A percentile compares a stretch with the other conserved stretches of the same genome.
These are phyloP conservation scores for Hemibagrus wyckioides DNA, from an alignment of 2,113 vertebrate species.

Conservation along the genomic window DNA sequence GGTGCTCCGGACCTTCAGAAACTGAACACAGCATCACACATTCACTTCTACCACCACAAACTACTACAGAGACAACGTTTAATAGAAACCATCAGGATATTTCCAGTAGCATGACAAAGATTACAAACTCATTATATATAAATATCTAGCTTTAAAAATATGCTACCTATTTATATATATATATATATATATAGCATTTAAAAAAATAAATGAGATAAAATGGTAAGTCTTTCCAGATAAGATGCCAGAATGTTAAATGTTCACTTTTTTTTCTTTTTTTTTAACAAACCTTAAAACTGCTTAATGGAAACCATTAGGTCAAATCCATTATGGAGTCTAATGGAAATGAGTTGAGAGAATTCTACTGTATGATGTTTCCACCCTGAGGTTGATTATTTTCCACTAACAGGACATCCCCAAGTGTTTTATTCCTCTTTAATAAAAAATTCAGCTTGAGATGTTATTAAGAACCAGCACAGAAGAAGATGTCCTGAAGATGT, in stretches of 20 bases:
- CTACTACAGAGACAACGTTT: not conserved
- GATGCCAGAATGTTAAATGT: too few species aligned
- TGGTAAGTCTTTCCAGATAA: too few species aligned
- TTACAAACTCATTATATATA: not conserved
- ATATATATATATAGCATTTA: not conserved
- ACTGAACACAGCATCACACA: conserved; percentile 56
- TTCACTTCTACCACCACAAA: not conserved
- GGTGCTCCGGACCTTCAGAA: conserved; percentile 78
- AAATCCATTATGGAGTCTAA: not conserved
- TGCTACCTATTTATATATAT: too few species aligned
- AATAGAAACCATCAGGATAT: not conserved
- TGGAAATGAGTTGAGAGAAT: not conserved
- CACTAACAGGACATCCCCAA: not conserved
- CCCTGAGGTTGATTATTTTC: not conserved
- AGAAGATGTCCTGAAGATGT: too few species aligned
- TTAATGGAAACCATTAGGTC: not conserved
- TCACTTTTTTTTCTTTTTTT: too few species aligned
- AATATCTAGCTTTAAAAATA: too few species aligned
- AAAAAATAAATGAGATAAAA: too few species aligned
- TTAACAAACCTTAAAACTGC: too few species aligned
- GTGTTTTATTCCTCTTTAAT: too few species aligned
- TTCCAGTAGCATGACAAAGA: not conserved
- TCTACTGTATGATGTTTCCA: not conserved
- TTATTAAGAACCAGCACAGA: not conserved
- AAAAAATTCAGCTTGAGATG: not conserved